Evolutionary conservation across 2,888 invertebrate species (phyloP).

Genomic region (Volucella zonaria): DNA sequence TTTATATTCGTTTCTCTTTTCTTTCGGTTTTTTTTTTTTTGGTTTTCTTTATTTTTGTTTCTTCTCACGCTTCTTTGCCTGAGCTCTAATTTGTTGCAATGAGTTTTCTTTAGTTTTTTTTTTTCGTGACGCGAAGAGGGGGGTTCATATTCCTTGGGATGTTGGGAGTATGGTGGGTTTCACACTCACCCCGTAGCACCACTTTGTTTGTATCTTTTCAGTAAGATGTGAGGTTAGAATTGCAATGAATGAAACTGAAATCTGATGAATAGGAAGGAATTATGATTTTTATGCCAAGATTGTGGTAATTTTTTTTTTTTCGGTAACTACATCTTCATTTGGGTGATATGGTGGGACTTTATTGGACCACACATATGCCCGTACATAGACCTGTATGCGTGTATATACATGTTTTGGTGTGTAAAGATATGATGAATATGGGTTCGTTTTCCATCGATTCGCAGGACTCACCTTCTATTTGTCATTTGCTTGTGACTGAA

Average conservation of each 20-base stretch:
- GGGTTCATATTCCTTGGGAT: constrained; percentile 35
- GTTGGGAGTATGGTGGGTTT: background rate
- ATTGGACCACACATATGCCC: too few species aligned
- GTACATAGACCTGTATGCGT: too few species aligned
- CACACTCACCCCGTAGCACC: background rate
- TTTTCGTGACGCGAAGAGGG: background rate
- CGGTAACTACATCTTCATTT: too few species aligned
- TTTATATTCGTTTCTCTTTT: constrained; percentile 36
- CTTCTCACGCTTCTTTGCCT: constrained; percentile 45
- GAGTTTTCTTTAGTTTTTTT: constrained; percentile 47
- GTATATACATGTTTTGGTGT: too few species aligned
- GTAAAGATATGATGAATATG: too few species aligned
- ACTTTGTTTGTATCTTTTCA: constrained; percentile 1
- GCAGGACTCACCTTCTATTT: too few species aligned
- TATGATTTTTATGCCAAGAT: constrained; percentile 1
- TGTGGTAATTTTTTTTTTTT: constrained; percentile 1
- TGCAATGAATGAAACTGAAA: constrained; percentile 30
- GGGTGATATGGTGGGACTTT: too few species aligned
- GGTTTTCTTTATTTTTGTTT: constrained; percentile 34
- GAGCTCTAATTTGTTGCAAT: constrained; percentile 67
- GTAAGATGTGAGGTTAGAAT: constrained; percentile 11
- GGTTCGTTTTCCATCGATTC: too few species aligned
- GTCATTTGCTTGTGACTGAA: too few species aligned
- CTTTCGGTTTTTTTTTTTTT: background rate
- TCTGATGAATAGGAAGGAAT: constrained; percentile 25